phyloP scores from a whole-genome alignment of 1,140 invertebrate species.

The Chironomus tepperi region DNA sequence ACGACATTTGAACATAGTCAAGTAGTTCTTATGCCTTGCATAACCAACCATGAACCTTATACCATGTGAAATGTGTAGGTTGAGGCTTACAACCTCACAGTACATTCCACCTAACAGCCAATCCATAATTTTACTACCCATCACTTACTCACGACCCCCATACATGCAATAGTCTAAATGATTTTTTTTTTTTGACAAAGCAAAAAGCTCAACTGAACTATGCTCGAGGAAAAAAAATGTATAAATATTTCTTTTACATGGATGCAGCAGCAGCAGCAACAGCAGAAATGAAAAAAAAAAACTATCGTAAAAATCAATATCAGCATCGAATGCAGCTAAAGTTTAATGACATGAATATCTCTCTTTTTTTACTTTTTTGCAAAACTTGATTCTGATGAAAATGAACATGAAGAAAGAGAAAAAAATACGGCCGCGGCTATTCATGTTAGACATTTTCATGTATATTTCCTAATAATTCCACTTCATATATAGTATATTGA shows the following conservation, averaged over 20 bases:
- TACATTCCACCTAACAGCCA: too few relatives aligned
- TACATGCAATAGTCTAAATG: not conserved
- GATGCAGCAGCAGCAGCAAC: not conserved
- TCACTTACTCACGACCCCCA: not conserved
- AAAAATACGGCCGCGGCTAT: not conserved
- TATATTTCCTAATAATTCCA: not conserved
- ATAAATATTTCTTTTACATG: not conserved
- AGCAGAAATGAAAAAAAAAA: not conserved
- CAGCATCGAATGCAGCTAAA: not conserved
- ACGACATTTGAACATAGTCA: too few relatives aligned
- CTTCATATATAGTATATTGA: not conserved
- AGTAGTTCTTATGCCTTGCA: too few relatives aligned
- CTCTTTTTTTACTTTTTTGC: not conserved
- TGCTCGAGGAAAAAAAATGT: not conserved
- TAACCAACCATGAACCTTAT: too few relatives aligned
- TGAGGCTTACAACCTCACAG: too few relatives aligned
- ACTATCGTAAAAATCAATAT: not conserved
- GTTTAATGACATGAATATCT: slow-evolving; percentile 2
- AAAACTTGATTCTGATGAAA: slow-evolving; percentile 8
- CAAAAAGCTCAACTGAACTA: not conserved
- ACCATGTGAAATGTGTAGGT: too few relatives aligned
- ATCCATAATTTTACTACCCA: not conserved
- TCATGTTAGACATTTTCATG: not conserved
- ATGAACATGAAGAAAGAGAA: not conserved
- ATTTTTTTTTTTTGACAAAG: not conserved